Percentiles rank a stretch among this genome's conserved stretches.
Conservation (phyloP, 2,797 vertebrate genomes). For the Ctenochaetus hawaiiensis region DNA sequence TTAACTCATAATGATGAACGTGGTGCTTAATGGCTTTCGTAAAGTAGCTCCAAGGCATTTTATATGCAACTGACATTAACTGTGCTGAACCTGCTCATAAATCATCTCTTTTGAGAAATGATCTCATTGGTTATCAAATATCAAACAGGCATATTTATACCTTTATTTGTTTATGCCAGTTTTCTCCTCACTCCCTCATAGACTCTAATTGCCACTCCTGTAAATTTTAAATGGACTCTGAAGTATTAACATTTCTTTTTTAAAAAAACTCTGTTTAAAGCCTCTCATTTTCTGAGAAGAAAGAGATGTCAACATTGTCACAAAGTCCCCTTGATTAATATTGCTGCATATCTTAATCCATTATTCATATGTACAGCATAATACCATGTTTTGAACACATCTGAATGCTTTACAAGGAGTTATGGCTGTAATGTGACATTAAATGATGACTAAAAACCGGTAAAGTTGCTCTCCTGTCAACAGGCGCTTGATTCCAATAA, state of each 20-base stretch:
- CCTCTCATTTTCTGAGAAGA: not conserved
- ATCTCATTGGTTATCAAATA: no score
- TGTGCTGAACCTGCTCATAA: slow-evolving; percentile 9
- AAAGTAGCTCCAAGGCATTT: not conserved
- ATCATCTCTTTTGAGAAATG: not conserved
- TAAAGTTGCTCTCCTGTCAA: slow-evolving; percentile 64
- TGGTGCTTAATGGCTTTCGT: slow-evolving; percentile 8
- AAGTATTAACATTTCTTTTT: not conserved
- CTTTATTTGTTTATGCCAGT: no score
- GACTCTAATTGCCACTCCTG: no score
- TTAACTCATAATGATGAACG: slow-evolving; percentile 27
- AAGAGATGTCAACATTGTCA: not conserved
- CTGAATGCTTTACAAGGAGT: slow-evolving; percentile 7
- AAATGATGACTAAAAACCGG: slow-evolving; percentile 71
- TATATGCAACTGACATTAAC: slow-evolving; percentile 8
- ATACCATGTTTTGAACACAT: not conserved
- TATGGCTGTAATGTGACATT: slow-evolving; percentile 38
- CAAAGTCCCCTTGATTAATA: no score
- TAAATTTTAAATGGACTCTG: not conserved
- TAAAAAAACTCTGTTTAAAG: not conserved
- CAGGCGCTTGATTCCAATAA: slow-evolving; percentile 6
- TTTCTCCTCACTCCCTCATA: no score
- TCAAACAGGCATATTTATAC: no score
- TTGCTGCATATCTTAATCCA: no score
- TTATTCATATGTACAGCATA: no score